Evolutionary conservation across 2,797 vertebrate species (phyloP).

Genomic region (Hylomyscus alleni): DNA sequence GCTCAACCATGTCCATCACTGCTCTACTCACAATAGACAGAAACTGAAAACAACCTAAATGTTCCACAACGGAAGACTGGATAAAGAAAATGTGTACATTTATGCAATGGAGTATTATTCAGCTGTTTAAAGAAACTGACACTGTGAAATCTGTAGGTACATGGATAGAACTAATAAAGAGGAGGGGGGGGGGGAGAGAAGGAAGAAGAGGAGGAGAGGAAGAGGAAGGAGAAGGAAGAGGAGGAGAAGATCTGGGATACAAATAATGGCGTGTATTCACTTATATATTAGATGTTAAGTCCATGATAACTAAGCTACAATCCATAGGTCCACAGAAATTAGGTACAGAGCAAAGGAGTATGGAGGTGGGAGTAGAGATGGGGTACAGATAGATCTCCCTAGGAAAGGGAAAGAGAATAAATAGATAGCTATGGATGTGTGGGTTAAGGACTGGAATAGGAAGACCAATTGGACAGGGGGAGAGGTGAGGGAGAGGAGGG

Average conservation of each 20-base stretch:
- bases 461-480: not conserved
- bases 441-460: not conserved
- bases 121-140: not conserved
- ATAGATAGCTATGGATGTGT: not conserved
- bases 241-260: no score
- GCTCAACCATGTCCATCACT: not conserved
- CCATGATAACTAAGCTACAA: not conserved
- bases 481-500: not conserved
- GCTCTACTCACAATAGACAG: not conserved
- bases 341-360: not conserved
- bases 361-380: not conserved
- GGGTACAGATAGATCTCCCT: no score
- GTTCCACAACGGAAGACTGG: not conserved
- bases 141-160: not conserved
- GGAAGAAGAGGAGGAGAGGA: no score
- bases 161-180: not conserved
- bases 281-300: not conserved
- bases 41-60: not conserved
- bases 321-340: not conserved
- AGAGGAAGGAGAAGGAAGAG: no score
- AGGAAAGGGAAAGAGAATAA: not conserved
- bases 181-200: no score
- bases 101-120: not conserved
- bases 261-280: not conserved
- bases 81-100: not conserved